Evolutionary conservation across 2,113 vertebrate species (phyloP), one percentile per base, ranked within the genome.

Genomic region (Platichthys flesus): DNA sequence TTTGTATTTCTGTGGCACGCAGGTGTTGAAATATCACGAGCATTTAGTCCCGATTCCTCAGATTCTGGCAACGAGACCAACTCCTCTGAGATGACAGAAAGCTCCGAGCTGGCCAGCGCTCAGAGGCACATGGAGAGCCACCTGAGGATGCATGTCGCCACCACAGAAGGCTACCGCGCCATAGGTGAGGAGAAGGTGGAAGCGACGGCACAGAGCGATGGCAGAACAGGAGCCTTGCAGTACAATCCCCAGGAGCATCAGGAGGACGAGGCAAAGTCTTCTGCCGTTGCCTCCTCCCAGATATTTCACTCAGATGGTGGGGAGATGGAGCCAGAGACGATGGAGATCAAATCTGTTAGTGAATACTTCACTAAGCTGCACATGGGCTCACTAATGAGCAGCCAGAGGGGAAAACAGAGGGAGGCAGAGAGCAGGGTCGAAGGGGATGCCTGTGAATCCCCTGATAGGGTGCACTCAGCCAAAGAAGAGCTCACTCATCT

Each of bases 31-130:
- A 97, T 99, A 94, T 95, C 97, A 88, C 95, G 97, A 94, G 96
- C 97, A 76, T 99, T 98, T 95, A 99, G 98, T 86, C 98, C 97
- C 2, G 98, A 99, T 91, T 99, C 97, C 28, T 99, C 98, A 73
- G 98, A 99, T 96, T 99, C 98, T 84, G 97, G 97, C 91, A 99
- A 99, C 90, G 98, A 99, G 91, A 99, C 98, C 82, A 99, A 99
- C 92, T 99, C 98, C 75, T 99, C 98, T 42, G 98, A 99, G 96
- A 99, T 99, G 97, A 99, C 97, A 51, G 98, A 99, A 94, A 98
- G 94, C 90, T 99, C 97, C 51, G 98, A 99, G 94, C 89, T 97
- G 93, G 95, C 96, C 2, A 88, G 95, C 0, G 97, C 97, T 74
- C 98, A 98, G 91, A 97, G 97, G 90, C 96, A 96, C 89, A 95